phyloP scores from a whole-genome alignment of 2,888 invertebrate genomes.

The Antheraea yamamai region DNA sequence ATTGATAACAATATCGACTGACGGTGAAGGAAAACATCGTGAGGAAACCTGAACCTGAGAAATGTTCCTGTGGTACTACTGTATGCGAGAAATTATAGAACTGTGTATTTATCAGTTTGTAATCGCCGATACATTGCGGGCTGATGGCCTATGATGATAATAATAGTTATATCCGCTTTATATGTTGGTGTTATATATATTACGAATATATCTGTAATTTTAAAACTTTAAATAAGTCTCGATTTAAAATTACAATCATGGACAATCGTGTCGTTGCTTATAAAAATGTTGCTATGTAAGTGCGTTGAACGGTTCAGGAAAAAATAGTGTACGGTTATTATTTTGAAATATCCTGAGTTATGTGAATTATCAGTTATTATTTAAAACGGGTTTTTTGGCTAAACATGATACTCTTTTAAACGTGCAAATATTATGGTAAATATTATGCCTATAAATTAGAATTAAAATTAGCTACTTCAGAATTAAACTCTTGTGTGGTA shows the following conservation, averaged over 20 bases:
- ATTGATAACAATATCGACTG: no score
- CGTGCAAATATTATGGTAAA: background rate
- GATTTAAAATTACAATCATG: background rate
- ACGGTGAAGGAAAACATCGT: no score
- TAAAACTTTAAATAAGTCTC: background rate
- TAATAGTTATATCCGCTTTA: no score
- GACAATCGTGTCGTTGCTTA: background rate
- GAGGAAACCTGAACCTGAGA: no score
- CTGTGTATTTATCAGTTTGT: no score
- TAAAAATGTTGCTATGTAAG: background rate
- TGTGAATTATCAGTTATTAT: no score
- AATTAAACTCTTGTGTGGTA: background rate
- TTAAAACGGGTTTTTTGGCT: no score
- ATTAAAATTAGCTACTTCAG: background rate
- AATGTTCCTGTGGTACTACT: no score
- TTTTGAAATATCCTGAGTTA: background rate
- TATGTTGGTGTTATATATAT: background rate
- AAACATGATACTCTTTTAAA: background rate
- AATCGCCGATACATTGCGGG: no score
- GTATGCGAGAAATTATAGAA: no score
- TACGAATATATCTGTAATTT: background rate
- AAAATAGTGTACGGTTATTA: background rate
- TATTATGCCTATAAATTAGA: background rate
- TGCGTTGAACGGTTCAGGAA: background rate
- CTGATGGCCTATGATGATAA: no score